phyloP scores from a whole-genome alignment of 2,797 vertebrate species.

The Pantherophis vulpinus region DNA sequence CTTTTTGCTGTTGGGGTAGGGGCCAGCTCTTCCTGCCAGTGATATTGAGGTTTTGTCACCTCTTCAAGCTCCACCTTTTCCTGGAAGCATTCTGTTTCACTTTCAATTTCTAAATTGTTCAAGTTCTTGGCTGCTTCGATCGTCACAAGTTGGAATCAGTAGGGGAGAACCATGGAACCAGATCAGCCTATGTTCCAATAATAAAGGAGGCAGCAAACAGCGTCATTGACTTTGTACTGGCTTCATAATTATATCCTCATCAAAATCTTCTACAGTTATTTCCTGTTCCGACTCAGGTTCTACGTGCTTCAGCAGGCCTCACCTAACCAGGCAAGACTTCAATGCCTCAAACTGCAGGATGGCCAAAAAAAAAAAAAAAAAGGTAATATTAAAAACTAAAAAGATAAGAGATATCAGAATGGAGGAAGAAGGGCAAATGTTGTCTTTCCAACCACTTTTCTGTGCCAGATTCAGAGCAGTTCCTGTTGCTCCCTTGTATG shows the following conservation, averaged over 20 bases:
- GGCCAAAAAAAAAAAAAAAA: background rate
- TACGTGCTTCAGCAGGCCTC: background rate
- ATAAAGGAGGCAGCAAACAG: background rate
- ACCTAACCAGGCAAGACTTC: background rate
- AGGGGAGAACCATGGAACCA: background rate
- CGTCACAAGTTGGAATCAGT: background rate
- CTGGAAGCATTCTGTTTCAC: constrained; percentile 51
- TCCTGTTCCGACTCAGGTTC: background rate
- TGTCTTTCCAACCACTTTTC: background rate
- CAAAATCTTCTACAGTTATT: background rate
- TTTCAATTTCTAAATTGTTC: constrained; percentile 60
- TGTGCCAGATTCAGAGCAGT: background rate
- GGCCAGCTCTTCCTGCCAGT: constrained; percentile 80
- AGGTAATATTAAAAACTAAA: background rate
- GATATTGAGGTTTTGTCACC: constrained; percentile 74
- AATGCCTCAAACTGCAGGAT: background rate
- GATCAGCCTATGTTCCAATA: background rate
- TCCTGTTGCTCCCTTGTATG: background rate
- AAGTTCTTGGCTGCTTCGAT: background rate
- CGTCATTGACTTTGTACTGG: background rate
- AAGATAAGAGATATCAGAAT: background rate
- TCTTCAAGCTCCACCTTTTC: constrained; percentile 78
- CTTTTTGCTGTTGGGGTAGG: constrained; percentile 82
- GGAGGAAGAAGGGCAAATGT: background rate
- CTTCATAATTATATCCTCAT: background rate